phyloP scores from a whole-genome alignment of 2,797 vertebrate species.

The Tiaroga cobitis region DNA sequence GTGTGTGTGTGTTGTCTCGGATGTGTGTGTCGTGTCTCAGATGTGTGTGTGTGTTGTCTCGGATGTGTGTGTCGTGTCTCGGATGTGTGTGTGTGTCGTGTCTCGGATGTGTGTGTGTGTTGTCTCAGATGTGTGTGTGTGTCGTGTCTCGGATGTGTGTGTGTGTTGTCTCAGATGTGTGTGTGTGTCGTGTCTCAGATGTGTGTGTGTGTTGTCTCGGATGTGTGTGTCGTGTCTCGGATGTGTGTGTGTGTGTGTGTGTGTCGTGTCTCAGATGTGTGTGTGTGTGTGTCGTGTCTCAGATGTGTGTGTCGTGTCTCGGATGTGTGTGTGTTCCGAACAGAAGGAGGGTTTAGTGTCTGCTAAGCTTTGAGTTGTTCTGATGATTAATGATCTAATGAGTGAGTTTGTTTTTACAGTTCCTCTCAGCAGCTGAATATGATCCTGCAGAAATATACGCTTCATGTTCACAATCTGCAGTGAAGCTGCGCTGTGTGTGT shows the following conservation, averaged over 20 bases:
- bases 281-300: slow-evolving; percentile 49
- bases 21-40: not conserved
- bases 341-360: not conserved
- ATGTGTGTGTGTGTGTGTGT: slow-evolving; percentile 12
- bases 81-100: not conserved
- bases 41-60: not conserved
- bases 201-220: slow-evolving; percentile 25
- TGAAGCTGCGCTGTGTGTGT: too few species aligned
- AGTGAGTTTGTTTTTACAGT: slow-evolving; percentile 80
- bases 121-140: not conserved
- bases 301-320: not conserved
- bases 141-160: not conserved
- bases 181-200: not conserved
- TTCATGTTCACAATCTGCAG: slow-evolving; percentile 72
- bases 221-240: slow-evolving; percentile 2
- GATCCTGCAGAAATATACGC: slow-evolving; percentile 72
- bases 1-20: not conserved
- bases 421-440: slow-evolving; percentile 69
- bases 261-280: not conserved
- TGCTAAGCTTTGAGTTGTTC: not conserved
- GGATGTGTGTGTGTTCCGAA: not conserved
- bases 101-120: not conserved
- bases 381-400: slow-evolving; percentile 78
- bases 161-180: too few species aligned
- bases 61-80: not conserved